These are phyloP conservation scores for Andrena dorsata DNA, from an alignment of 2,888 invertebrate genomes.

Conservation along the genomic window DNA sequence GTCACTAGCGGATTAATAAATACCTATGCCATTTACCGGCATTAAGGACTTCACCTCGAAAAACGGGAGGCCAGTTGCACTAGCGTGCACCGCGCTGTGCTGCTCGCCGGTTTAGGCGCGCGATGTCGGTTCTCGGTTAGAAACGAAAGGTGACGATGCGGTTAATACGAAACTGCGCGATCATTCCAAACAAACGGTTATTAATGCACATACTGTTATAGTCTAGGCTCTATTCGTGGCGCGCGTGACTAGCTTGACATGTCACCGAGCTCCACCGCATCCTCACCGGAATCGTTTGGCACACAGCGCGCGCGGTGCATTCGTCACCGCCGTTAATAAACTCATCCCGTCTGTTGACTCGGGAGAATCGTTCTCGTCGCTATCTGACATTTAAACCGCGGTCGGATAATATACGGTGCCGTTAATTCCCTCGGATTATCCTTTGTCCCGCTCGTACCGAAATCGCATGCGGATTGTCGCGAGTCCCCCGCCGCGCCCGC, in stretches of 20 bases:
- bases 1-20: slow-evolving; percentile 24
- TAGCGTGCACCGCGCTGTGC: not conserved
- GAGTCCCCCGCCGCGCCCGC: not conserved
- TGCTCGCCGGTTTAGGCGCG: not conserved
- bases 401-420: slow-evolving; percentile 1
- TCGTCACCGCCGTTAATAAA: slow-evolving; percentile 61
- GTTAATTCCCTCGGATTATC: not conserved
- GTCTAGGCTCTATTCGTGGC: slow-evolving; percentile 4
- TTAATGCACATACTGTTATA: not conserved
- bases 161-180: not conserved
- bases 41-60: slow-evolving; percentile 16
- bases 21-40: slow-evolving; percentile 8
- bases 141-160: not conserved
- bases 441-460: not conserved
- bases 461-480: not conserved
- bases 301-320: slow-evolving; percentile 33
- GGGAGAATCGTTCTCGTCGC: slow-evolving; percentile 23
- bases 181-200: not conserved
- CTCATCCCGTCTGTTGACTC: slow-evolving; percentile 40
- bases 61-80: not conserved
- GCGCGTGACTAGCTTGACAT: slow-evolving; percentile 17
- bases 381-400: slow-evolving; percentile 16
- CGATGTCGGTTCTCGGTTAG: not conserved
- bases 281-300: slow-evolving; percentile 47
- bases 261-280: slow-evolving; percentile 12